phyloP scores from a whole-genome alignment of 2,888 invertebrate genomes.

The Spilosoma lubricipeda region DNA sequence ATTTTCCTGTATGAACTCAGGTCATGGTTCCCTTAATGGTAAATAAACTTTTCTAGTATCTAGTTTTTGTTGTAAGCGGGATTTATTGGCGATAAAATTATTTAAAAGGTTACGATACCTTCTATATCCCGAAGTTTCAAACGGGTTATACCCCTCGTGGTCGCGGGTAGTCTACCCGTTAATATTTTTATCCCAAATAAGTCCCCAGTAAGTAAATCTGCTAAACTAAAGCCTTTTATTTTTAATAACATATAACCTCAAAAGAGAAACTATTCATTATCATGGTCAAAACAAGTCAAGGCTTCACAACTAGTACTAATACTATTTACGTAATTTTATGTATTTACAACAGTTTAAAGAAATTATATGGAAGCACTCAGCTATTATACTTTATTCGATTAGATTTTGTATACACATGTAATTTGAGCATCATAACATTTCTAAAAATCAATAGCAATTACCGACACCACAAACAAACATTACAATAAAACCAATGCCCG shows the following conservation, averaged over 20 bases:
- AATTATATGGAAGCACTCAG: slow-evolving; percentile 9
- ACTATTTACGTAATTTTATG: neutral
- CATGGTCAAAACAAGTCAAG: neutral
- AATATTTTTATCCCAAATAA: too few relatives aligned
- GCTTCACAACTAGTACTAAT: too few relatives aligned
- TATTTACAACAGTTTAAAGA: neutral
- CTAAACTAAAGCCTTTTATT: neutral
- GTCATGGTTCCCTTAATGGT: neutral
- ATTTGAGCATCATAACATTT: slow-evolving; percentile 17
- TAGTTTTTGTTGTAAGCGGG: too few relatives aligned
- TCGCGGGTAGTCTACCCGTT: too few relatives aligned
- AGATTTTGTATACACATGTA: slow-evolving; percentile 23
- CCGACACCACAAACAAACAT: slow-evolving; percentile 42
- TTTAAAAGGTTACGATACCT: too few relatives aligned
- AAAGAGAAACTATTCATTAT: neutral
- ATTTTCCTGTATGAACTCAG: too few relatives aligned
- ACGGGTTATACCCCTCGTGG: too few relatives aligned
- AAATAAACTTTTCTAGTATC: too few relatives aligned
- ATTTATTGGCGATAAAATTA: too few relatives aligned
- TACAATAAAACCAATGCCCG: slow-evolving; percentile 33
- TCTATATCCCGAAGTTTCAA: too few relatives aligned
- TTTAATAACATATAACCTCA: neutral
- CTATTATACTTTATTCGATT: slow-evolving; percentile 8
- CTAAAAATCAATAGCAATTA: slow-evolving; percentile 42
- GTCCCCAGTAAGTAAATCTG: neutral